phyloP scores from a whole-genome alignment of 2,888 invertebrate species.

The Halictus ligatus region DNA sequence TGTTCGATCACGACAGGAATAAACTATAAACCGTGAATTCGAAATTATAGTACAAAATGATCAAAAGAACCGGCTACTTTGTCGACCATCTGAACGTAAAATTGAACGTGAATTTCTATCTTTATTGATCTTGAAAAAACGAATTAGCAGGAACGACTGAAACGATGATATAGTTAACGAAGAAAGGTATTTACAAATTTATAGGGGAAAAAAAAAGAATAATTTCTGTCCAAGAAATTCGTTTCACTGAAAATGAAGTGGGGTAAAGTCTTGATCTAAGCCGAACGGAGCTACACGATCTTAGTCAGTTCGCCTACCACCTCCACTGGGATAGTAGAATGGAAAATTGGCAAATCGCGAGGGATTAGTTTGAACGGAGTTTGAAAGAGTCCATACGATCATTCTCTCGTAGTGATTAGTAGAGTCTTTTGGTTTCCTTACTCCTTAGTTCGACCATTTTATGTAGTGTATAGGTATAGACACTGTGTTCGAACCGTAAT shows the following conservation, averaged over 20 bases:
- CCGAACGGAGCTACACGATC: too few species aligned
- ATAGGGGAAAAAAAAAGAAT: neutral
- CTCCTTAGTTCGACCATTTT: constrained; percentile 61
- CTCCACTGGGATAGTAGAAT: neutral
- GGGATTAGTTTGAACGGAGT: constrained; percentile 34
- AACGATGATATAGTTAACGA: neutral
- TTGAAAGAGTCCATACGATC: constrained; percentile 69
- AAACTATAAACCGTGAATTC: too few species aligned
- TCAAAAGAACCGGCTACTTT: too few species aligned
- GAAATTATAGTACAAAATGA: too few species aligned
- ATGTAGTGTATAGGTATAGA: constrained; percentile 42
- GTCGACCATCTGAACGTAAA: neutral
- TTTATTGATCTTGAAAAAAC: neutral
- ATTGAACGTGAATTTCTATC: neutral
- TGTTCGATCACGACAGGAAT: too few species aligned
- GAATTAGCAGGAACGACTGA: neutral
- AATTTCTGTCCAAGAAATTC: neutral
- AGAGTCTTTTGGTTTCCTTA: constrained; percentile 65
- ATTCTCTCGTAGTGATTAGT: constrained; percentile 67
- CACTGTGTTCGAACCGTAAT: constrained; percentile 27
- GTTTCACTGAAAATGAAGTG: neutral
- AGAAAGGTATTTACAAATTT: neutral
- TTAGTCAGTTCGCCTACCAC: too few species aligned
- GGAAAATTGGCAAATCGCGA: neutral
- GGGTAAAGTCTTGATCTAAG: too few species aligned